These are phyloP conservation scores for Gobius niger DNA, from an alignment of 2,113 vertebrate species.

Conservation along the genomic window DNA sequence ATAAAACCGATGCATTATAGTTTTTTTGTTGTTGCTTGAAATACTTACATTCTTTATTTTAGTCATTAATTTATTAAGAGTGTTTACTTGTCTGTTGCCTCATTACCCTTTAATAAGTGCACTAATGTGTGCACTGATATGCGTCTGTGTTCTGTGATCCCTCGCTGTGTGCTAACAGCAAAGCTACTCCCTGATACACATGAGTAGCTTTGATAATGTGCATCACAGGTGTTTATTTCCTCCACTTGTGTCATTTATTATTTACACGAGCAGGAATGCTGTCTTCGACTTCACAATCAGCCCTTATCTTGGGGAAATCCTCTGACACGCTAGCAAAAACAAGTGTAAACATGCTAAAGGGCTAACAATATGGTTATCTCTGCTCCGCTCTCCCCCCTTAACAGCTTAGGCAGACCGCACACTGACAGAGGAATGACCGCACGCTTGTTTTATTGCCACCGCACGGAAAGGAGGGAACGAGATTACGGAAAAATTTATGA, in stretches of 20 bases:
- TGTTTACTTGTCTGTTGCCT: neutral
- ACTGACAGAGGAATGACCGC: constrained; percentile 32
- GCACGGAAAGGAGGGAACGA: neutral
- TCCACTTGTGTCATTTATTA: neutral
- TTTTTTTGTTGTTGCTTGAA: no score
- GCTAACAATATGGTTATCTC: constrained; percentile 18
- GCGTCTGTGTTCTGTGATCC: constrained; percentile 29
- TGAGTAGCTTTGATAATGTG: constrained; percentile 5
- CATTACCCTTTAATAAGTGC: constrained; percentile 22
- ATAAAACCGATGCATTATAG: no score
- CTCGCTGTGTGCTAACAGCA: constrained; percentile 7
- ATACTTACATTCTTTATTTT: no score
- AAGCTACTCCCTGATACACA: constrained; percentile 14
- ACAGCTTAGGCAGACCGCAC: constrained; percentile 23
- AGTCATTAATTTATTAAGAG: no score
- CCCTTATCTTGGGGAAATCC: neutral
- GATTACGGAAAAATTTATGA: neutral
- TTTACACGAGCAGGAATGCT: constrained; percentile 1
- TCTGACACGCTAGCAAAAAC: neutral
- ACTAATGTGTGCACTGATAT: constrained; percentile 9
- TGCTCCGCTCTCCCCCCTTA: constrained; percentile 28
- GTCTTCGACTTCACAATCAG: neutral
- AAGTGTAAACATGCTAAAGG: constrained; percentile 29
- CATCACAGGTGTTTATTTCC: constrained; percentile 21
- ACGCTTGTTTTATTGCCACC: constrained; percentile 22